Conservation (phyloP, 2,113 vertebrate species). For the Perognathus longimembris region DNA sequence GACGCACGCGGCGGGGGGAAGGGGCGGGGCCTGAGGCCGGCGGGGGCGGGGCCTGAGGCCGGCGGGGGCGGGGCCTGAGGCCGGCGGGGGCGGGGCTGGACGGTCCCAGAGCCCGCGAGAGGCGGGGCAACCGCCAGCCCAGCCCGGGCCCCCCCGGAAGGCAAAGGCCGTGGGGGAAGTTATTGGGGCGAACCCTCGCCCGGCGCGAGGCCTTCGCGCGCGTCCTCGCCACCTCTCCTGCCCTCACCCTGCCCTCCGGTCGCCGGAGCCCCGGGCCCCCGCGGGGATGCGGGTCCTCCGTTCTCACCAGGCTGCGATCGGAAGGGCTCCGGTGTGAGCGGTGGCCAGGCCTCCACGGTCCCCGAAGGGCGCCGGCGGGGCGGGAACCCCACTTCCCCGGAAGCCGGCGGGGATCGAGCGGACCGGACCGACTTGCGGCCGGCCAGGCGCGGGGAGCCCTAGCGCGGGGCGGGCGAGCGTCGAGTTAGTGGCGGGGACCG, state of each 20-base stretch:
- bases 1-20: not conserved
- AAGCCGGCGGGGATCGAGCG: not conserved
- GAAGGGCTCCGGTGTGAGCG: not conserved
- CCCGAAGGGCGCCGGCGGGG: no score
- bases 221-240: not conserved
- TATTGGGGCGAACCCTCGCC: not conserved
- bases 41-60: not conserved
- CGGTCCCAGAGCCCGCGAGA: not conserved
- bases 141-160: not conserved
- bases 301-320: not conserved
- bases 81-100: not conserved
- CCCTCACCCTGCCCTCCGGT: not conserved
- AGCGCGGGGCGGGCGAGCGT: no score
- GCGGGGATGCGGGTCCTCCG: no score
- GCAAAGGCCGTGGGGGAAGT: not conserved
- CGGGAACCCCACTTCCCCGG: no score
- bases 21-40: no score
- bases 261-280: not conserved
- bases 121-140: fast-evolving
- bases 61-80: not conserved
- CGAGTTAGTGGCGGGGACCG: not conserved
- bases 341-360: not conserved
- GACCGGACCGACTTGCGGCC: not conserved
- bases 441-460: not conserved
- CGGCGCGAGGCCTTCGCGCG: not conserved